Evolutionary conservation across 1,140 invertebrate species (phyloP).

Genomic region (Platyscapa corneri): DNA sequence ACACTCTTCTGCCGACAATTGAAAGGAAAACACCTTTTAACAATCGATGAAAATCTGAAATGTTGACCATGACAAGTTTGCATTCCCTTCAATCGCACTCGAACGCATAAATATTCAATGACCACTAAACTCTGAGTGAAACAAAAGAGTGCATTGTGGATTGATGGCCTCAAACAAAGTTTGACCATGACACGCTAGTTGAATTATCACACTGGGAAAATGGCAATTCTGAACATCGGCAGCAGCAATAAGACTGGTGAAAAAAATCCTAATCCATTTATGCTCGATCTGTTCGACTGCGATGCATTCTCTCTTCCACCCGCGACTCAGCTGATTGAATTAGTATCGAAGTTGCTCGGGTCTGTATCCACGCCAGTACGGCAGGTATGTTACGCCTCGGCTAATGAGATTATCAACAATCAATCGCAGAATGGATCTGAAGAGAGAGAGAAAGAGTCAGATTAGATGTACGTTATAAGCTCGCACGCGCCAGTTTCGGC

Average conservation of each 20-base stretch:
- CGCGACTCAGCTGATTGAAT: slow-evolving; percentile 57
- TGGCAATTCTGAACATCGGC: slow-evolving; percentile 6
- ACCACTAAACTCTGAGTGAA: background rate
- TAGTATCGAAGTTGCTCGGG: slow-evolving; percentile 62
- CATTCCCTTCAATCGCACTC: background rate
- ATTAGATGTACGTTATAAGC: background rate
- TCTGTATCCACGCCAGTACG: slow-evolving; percentile 55
- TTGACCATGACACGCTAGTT: slow-evolving; percentile 14
- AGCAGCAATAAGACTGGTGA: background rate
- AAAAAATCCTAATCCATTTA: slow-evolving; percentile 46
- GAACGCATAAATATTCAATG: slow-evolving; percentile 31
- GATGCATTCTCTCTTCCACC: background rate
- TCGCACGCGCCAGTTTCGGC: background rate
- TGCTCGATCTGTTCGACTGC: slow-evolving; percentile 38
- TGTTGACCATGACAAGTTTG: background rate
- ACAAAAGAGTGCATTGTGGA: slow-evolving; percentile 8
- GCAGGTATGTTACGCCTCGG: slow-evolving; percentile 42
- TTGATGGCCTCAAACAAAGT: slow-evolving; percentile 29
- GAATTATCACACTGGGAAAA: slow-evolving; percentile 20
- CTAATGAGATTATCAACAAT: slow-evolving; percentile 67
- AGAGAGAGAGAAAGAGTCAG: background rate
- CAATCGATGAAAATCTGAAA: background rate
- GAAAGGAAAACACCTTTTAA: background rate
- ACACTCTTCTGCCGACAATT: background rate
- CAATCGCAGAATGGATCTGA: slow-evolving; percentile 58